Conservation (phyloP, 2,113 vertebrate species). For the Rana temporaria region DNA sequence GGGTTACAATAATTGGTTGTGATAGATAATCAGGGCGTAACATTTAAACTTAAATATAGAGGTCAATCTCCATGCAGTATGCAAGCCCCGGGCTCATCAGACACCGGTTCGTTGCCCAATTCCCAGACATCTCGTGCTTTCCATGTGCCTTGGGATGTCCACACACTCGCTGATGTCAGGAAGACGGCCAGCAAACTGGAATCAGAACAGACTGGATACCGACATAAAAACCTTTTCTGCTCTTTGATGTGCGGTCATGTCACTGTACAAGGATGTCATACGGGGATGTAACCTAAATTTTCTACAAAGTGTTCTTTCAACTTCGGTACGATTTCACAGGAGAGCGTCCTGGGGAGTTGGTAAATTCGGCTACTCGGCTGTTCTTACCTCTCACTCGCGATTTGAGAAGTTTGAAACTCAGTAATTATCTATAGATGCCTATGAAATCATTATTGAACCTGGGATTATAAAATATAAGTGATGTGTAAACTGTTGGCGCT, state of each 20-base stretch:
- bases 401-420: too few species aligned
- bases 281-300: background rate
- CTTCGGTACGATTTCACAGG: background rate
- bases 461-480: too few species aligned
- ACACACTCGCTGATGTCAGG: constrained; percentile 4
- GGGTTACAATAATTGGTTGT: constrained; percentile 35
- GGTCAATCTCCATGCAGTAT: constrained; percentile 30
- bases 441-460: too few species aligned
- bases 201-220: background rate
- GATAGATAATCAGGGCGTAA: constrained; percentile 24
- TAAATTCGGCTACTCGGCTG: too few species aligned
- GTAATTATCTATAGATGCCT: too few species aligned
- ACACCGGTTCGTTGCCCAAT: constrained; percentile 9
- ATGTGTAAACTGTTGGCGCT: too few species aligned
- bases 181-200: background rate
- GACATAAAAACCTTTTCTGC: background rate
- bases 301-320: background rate
- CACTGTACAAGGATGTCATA: background rate
- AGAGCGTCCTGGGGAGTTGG: too few species aligned
- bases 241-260: background rate
- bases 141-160: constrained; percentile 19
- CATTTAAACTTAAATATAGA: constrained; percentile 34
- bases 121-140: background rate
- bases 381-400: too few species aligned
- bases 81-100: constrained; percentile 10